These are phyloP conservation scores for Microvelia longipes DNA, from an alignment of 1,140 invertebrate species.

Conservation along the genomic window DNA sequence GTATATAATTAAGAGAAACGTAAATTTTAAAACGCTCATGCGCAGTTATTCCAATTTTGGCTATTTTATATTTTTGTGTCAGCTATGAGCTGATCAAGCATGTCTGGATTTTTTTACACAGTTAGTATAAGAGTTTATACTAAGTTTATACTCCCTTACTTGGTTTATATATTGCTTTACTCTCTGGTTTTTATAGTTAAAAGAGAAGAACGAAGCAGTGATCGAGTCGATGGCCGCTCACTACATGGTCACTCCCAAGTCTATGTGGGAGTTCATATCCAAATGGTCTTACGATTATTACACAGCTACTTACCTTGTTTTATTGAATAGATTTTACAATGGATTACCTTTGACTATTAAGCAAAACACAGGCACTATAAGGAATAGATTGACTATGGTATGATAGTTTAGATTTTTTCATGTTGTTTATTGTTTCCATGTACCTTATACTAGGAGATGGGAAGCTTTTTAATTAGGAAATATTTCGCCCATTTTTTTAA, in stretches of 20 bases:
- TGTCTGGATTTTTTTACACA: too few relatives aligned
- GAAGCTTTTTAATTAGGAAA: too few relatives aligned
- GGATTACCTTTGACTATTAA: slow-evolving; percentile 31
- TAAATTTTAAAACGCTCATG: too few relatives aligned
- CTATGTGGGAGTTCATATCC: slow-evolving; percentile 34
- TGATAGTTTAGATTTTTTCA: background rate
- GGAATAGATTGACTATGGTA: slow-evolving; percentile 21
- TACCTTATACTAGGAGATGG: too few relatives aligned
- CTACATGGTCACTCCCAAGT: slow-evolving; percentile 27
- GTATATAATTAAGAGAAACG: too few relatives aligned
- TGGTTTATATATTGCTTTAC: too few relatives aligned
- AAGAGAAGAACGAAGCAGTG: slow-evolving; percentile 46
- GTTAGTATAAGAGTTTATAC: too few relatives aligned
- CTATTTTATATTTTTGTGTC: too few relatives aligned
- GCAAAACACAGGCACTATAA: background rate
- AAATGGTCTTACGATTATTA: slow-evolving; percentile 57
- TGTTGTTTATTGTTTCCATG: background rate
- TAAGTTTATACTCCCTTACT: too few relatives aligned
- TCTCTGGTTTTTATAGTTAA: slow-evolving; percentile 24
- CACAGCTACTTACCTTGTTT: slow-evolving; percentile 61
- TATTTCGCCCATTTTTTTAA: too few relatives aligned
- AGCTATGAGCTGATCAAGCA: too few relatives aligned
- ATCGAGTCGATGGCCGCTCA: slow-evolving; percentile 44
- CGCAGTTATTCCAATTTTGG: too few relatives aligned
- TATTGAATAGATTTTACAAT: slow-evolving; percentile 46